Evolutionary conservation across 2,888 invertebrate genomes (phyloP).

Genomic region (Allolobophora icterica): DNA sequence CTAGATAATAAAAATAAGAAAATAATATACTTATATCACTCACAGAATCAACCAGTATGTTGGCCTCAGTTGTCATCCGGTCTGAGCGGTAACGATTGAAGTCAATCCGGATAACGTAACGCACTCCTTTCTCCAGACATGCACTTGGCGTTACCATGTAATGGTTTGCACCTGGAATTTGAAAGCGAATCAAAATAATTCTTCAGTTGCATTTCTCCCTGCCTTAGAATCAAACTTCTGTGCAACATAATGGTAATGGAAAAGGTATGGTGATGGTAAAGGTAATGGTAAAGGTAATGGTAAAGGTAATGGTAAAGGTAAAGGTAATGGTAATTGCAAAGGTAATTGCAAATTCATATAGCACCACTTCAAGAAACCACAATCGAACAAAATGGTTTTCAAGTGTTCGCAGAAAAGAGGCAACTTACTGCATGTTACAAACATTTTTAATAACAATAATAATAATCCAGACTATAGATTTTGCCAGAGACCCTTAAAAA

Average conservation of each 20-base stretch:
- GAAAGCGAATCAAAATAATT: background rate
- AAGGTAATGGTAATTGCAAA: too few species aligned
- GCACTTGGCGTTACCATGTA: constrained; percentile 78
- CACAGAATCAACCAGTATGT: constrained; percentile 90
- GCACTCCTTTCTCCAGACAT: constrained; percentile 86
- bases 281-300: too few species aligned
- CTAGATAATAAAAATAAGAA: background rate
- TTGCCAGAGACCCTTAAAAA: background rate
- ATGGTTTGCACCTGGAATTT: constrained; percentile 74
- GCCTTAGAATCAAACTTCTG: too few species aligned
- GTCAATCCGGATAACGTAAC: constrained; percentile 83
- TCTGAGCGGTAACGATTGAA: constrained; percentile 77
- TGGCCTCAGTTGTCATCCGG: constrained; percentile 79
- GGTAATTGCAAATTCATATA: too few species aligned
- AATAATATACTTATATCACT: constrained; percentile 59
- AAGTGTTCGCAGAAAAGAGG: too few species aligned
- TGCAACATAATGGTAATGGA: too few species aligned
- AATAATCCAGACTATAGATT: background rate
- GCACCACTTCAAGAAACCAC: too few species aligned
- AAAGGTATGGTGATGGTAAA: too few species aligned
- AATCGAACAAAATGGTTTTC: too few species aligned
- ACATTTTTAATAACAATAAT: background rate
- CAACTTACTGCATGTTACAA: background rate
- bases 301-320: too few species aligned
- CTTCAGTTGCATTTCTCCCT: background rate